phyloP scores from a whole-genome alignment of 64 coral and sea anemone genomes.

The Montipora efflorescens region DNA sequence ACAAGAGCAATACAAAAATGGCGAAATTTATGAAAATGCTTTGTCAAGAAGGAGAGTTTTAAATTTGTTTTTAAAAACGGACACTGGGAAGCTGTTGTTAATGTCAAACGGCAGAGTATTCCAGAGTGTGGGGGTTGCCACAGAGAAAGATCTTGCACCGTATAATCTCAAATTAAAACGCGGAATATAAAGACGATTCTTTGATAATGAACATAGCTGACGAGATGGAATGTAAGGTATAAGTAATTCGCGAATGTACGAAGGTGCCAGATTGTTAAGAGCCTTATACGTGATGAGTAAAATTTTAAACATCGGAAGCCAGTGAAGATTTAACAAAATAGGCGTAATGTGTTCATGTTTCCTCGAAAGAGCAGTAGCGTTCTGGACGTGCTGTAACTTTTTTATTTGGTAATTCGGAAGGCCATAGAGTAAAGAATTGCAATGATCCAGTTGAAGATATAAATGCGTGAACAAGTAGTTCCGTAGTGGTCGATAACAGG shows the following conservation, averaged over 20 bases:
- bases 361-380: conserved; percentile 18
- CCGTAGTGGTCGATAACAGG: too few relatives aligned
- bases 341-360: conserved; percentile 59
- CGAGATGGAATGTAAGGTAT: conserved; percentile 32
- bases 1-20: too few relatives aligned
- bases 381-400: conserved; percentile 61
- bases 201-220: neutral
- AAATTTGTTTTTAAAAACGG: too few relatives aligned
- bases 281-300: conserved; percentile 68
- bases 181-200: too few relatives aligned
- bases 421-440: conserved; percentile 47
- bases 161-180: too few relatives aligned
- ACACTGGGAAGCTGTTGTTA: too few relatives aligned
- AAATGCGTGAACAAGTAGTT: too few relatives aligned
- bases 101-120: too few relatives aligned
- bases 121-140: too few relatives aligned
- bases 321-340: conserved; percentile 17
- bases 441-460: conserved; percentile 34
- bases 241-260: conserved; percentile 52
- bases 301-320: conserved; percentile 66
- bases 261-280: conserved; percentile 43
- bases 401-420: conserved; percentile 30
- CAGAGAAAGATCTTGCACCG: too few relatives aligned
- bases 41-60: conserved; percentile 15
- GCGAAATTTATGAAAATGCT: neutral